These are phyloP conservation scores for Poeciliopsis infans DNA, from an alignment of 2,797 vertebrate species.

Conservation along the genomic window DNA sequence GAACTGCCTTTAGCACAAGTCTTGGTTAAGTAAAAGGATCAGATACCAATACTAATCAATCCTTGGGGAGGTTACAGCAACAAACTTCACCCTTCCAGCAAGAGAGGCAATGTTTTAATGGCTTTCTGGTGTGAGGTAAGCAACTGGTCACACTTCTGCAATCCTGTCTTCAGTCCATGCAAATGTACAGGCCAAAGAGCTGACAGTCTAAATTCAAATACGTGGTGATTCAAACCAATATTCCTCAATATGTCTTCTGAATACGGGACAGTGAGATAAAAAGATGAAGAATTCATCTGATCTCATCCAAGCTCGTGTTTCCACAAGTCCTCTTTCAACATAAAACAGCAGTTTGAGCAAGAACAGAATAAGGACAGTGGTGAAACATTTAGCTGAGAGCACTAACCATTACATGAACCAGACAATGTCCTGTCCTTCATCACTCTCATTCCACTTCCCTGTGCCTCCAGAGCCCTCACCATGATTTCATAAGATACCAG, in stretches of 20 bases:
- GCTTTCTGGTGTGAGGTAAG: background rate
- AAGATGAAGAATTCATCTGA: background rate
- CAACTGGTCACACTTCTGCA: background rate
- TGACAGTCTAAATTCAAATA: background rate
- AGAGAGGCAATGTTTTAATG: background rate
- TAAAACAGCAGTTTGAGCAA: background rate
- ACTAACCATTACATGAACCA: constrained; percentile 6
- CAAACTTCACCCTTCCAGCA: background rate
- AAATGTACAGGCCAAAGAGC: background rate
- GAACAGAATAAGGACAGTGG: constrained; percentile 4
- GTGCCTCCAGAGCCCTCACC: background rate
- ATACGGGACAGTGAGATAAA: background rate
- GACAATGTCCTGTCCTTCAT: constrained; percentile 20
- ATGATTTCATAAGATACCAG: constrained; percentile 47
- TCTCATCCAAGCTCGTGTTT: background rate
- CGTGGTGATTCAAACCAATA: background rate
- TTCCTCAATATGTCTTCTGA: background rate
- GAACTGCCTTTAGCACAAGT: background rate
- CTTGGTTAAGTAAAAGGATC: background rate
- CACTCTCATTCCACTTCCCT: constrained; percentile 21
- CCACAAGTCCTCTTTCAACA: background rate
- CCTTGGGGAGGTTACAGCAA: background rate
- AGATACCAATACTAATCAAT: background rate
- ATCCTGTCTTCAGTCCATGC: background rate
- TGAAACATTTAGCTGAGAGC: background rate